Evolutionary conservation across 2,888 invertebrate species (phyloP), one percentile per base, ranked within the genome.

Genomic region (Hylaea fasciaria): DNA sequence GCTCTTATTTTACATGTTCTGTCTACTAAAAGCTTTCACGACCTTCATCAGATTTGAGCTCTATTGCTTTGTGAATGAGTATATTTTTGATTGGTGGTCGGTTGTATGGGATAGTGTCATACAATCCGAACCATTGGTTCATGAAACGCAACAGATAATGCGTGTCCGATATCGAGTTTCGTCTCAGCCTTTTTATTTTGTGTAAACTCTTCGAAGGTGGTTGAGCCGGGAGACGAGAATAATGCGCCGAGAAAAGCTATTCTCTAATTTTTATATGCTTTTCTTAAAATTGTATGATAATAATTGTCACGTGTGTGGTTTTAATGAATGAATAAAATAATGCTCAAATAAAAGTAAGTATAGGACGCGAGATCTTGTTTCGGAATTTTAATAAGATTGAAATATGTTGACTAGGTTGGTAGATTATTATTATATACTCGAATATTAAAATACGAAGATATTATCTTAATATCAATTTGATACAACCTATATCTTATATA

Each of bases 81-180:
- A 52, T 52, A 41, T 65, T 76, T 76, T 83, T 45, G 45, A 13
- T 50, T 68, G 65, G 12, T n/a, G 17, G 37, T 41, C 62, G 28
- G 12, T 54, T 68, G 64, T 65, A 74, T 79, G 78, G 80, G 82
- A 82, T 82, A 82, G 79, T 87, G 89, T 87, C 85, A 91, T 85
- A 82, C 82, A 83, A 90, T 87, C 85, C 87, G 80, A 80, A 67
- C 72, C 83, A 81, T 77, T 85, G 84, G 86, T 70, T 85, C 81
- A 86, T 86, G 83, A 88, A 87, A 87, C 83, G 85, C 82, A 85
- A 84, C 86, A 85, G 87, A 88, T 87, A 87, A 87, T 86, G 87
- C 86, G 81, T 85, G 81, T 77, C 73, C 79, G 78, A 84, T 90
- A 90, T 91, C 86, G 78, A 76, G 86, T 91, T 89, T 83, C 90